Evolutionary conservation across 2,797 vertebrate species (phyloP), one percentile per base, ranked within the genome.

Genomic region (Alexandromys oeconomus): DNA sequence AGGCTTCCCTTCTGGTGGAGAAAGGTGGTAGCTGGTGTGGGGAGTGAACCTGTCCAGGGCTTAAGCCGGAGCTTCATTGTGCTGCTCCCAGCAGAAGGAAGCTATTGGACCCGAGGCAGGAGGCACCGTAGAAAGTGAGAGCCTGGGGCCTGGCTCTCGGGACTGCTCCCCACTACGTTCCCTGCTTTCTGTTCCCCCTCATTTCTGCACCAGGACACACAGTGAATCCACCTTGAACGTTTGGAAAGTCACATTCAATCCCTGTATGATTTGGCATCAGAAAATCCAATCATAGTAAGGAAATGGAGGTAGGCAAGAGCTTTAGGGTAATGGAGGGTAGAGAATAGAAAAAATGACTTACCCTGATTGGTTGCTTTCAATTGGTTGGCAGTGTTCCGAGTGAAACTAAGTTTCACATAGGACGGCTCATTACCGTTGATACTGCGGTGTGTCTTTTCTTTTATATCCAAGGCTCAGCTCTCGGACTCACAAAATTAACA

Each of bases 151-250:
- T 86, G 40, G 3, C 11, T 77, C 43, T 37, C 8, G 12, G 31
- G 29, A 4, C 48, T 0, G 0, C 15, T 51, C 29, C 51, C 4
- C 1, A 19, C 13, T 8, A 9, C 0, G 15, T 4, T 5, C 51
- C 5, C 23, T 14, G 10, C 8, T 78, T 29, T 12, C 65, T 7
- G 6, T 59, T 67, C 48, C 61, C 17, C 13, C 8, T 48, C 51
- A 9, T 25, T 81, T 82, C 78, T 43, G 0, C 37, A 2, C 65
- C 0, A 40, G 43, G 46, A 13, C 69, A 4, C 12, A 40, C 37
- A 25, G 31, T 54, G 79, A 59, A 48, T 57, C 15, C 34, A 59
- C 40, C 67, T 31, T 21, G 54, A n/a, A 25, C 34, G 34, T 81
- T 48, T 74, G 69, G 51, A 61, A 91, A 86, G 86, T 81, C 90